These are phyloP conservation scores for Ancistrus triradiatus DNA, from an alignment of 2,113 vertebrate species.

Conservation along the genomic window DNA sequence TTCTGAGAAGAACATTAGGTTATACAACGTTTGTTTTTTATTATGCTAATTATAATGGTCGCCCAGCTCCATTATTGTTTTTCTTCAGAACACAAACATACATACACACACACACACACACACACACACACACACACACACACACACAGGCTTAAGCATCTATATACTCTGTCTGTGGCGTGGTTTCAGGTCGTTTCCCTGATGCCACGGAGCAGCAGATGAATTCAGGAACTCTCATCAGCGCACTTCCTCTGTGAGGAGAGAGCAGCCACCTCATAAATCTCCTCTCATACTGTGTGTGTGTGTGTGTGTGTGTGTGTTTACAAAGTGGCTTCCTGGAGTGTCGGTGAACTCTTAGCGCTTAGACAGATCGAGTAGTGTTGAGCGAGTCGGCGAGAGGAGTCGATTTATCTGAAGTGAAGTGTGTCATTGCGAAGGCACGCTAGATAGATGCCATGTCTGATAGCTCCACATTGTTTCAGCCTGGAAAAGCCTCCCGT, in stretches of 20 bases:
- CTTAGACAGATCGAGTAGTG: not conserved
- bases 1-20: too few relatives aligned
- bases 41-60: too few relatives aligned
- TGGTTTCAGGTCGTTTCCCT: not conserved
- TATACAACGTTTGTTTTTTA: too few relatives aligned
- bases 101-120: not conserved
- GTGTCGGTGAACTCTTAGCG: not conserved
- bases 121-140: not conserved
- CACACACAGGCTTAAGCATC: too few relatives aligned
- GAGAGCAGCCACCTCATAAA: not conserved
- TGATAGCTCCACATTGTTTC: too few relatives aligned
- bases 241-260: not conserved
- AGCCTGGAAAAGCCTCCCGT: too few relatives aligned
- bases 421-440: not conserved
- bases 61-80: too few relatives aligned
- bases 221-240: not conserved
- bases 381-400: not conserved
- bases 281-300: not conserved
- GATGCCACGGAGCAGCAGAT: not conserved
- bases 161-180: too few relatives aligned
- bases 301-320: not conserved
- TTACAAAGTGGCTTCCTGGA: not conserved
- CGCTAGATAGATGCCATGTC: not conserved
- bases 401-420: not conserved
- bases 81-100: too few relatives aligned